phyloP scores from a whole-genome alignment of 2,888 invertebrate species.

The Podabrus alpinus region DNA sequence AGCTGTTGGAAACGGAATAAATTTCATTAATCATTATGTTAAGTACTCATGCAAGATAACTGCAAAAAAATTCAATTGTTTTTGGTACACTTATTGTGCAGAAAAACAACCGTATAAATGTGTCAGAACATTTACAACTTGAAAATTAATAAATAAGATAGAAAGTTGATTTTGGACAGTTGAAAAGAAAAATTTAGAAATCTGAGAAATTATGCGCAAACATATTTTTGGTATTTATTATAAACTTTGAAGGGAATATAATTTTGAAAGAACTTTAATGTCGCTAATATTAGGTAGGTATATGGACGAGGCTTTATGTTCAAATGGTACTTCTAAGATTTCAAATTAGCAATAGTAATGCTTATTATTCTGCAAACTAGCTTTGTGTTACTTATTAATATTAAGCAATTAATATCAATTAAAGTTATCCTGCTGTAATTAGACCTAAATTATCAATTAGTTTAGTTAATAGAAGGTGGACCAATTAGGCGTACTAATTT shows the following conservation, averaged over 20 bases:
- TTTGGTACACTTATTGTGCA: not conserved
- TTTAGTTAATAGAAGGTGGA: not conserved
- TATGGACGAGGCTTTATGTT: not conserved
- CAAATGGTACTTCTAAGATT: not conserved
- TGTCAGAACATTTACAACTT: not conserved
- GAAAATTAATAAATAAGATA: not conserved
- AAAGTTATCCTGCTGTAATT: not conserved
- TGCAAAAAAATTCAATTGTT: not conserved
- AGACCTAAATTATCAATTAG: conserved; percentile 3
- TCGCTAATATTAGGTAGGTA: no score
- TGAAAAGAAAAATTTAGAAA: not conserved
- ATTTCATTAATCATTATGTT: not conserved
- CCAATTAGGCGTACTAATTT: not conserved
- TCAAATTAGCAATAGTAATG: not conserved
- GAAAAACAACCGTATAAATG: not conserved
- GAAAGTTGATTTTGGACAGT: not conserved
- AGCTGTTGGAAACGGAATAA: not conserved
- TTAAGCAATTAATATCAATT: not conserved
- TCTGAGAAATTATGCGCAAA: not conserved
- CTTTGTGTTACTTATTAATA: not conserved
- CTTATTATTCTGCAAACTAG: not conserved
- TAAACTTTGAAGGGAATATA: not conserved
- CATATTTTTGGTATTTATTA: no score
- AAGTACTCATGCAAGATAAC: not conserved
- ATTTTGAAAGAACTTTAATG: no score